Evolutionary conservation across 1,140 invertebrate species (phyloP), one percentile per base, ranked within the genome.

Genomic region (Neotoxoptera formosana): DNA sequence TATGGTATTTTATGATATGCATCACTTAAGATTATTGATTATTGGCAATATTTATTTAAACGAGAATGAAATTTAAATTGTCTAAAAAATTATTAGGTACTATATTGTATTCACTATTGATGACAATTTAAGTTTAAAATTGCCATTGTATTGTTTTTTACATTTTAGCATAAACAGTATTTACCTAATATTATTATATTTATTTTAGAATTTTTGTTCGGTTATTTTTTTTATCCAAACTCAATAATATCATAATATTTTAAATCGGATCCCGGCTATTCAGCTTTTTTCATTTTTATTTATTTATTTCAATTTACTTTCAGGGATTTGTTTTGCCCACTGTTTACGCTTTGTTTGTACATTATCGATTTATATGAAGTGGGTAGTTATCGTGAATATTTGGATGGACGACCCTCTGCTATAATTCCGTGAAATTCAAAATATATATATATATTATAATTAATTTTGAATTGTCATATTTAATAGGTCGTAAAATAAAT

Each of bases 271-370:
- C 23, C 21, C 21, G 9, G 21, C 41, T 84, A 76, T 76, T 76
- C 14, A 76, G 30, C 14, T 76, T 76, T 76, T 76, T 60, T 60
- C 8, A 76, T 76, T 17, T 76, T 76, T 76, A n/a, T 84, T 36
- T 83, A 83, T 83, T 84, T 84, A 84, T 84, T 84, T 84, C 21
- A 45, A 84, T 41, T 25, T 30, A 84, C 83, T 84, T 84, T 84
- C 21, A 84, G 36, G 9, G 81, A 84, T 41, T 84, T 41, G 41
- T 41, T 84, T 41, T 51, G 20, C 48, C 17, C 48, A 51, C 48
- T 51, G 48, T 51, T 51, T 51, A 51, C 48, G 48, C 17, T 51
- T 51, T 51, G 83, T 84, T 84, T 45, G 36, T 25, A 84, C 41
- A 23, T 45, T 84, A 41, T 84, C 23, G 41, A 84, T 84, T 83